Evolutionary conservation across 2,888 invertebrate species (phyloP).

Genomic region (Bugula neritina): DNA sequence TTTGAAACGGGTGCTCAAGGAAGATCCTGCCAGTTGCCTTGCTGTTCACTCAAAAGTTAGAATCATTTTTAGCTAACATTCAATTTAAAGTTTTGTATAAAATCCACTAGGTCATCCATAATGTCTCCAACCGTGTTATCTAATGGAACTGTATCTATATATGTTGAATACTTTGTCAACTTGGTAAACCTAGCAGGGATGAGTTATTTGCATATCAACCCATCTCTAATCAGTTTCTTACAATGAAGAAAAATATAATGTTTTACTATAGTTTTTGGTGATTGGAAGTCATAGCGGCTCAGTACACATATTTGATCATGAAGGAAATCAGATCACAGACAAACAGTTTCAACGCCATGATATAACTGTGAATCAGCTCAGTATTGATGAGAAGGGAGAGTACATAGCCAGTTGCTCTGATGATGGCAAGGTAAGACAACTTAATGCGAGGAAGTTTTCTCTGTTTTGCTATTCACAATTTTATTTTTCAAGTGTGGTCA

Average conservation of each 20-base stretch:
- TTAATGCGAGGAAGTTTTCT: too few species aligned
- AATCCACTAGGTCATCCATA: too few species aligned
- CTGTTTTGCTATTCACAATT: too few species aligned
- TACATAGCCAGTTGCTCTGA: conserved; percentile 67
- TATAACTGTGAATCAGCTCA: conserved; percentile 87
- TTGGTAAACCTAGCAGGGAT: too few species aligned
- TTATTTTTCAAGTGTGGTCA: too few species aligned
- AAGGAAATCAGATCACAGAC: conserved; percentile 72
- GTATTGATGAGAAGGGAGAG: conserved; percentile 88
- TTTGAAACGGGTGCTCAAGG: conserved; percentile 73
- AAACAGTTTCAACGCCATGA: conserved; percentile 66
- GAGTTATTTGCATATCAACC: too few species aligned
- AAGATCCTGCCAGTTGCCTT: conserved; percentile 83
- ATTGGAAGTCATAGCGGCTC: conserved; percentile 87
- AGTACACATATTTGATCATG: conserved; percentile 83
- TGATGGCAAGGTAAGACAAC: conserved; percentile 55
- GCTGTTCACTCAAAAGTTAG: conserved; percentile 82
- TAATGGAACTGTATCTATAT: too few species aligned
- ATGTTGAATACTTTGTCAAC: too few species aligned
- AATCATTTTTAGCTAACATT: conserved; percentile 5
- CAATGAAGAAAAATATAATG: too few species aligned
- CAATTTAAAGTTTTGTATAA: too few species aligned
- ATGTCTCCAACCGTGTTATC: too few species aligned
- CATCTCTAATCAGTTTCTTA: too few species aligned
- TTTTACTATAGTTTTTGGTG: conserved; percentile 85